Base-by-base conservation (phyloP, 2,888 invertebrate species). In the Terebella lapidaria region DNA sequence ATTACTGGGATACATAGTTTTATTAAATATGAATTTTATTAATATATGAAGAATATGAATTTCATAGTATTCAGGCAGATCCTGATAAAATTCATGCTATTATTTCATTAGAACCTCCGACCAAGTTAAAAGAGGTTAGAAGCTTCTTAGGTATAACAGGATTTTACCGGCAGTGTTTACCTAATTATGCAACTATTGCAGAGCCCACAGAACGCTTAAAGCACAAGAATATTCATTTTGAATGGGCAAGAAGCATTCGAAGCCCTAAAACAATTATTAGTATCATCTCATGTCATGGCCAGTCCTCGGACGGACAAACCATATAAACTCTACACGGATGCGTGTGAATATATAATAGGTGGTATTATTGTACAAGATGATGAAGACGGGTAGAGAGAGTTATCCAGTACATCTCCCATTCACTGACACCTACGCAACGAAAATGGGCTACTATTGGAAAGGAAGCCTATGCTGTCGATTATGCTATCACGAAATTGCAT, bases 251-350 rank as follows among this genome's bases (percentile, higher is more conserved):
- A 45, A 4, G 55, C 59, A 18, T 59, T 59, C 27, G 29, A 46
- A n/a, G n/a, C 10, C 15, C 25, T 59, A 24, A 59, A 59, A 24
- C 28, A 26, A 22, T 10, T 29, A 35, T 26, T 59, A 5, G 2
- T 1, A 18, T 46, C 26, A 5, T 15, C 27, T 26, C 27, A 27
- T 3, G 56, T 59, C 24, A 45, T 59, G 47, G 49, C 24, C 1
- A 1, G 5, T 29, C 56, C 59, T 2, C 24, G 27, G 3, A 5
- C 27, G 3, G 54, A 53, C 20, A 24, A 54, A 26, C 53, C 53
- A 3, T 58, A 58, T 24, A 28, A 20, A 3, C 42, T 58, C 4
- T 59, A 47, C 56, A 59, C 56, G 2, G 59, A 59, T 28, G 54
- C 54, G n/a, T 49, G 49, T n/a, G 26, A 54, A 2, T 45, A n/a